These are phyloP conservation scores for Paedocypris sp. DNA, from an alignment of 2,113 vertebrate genomes.

Conservation along the genomic window DNA sequence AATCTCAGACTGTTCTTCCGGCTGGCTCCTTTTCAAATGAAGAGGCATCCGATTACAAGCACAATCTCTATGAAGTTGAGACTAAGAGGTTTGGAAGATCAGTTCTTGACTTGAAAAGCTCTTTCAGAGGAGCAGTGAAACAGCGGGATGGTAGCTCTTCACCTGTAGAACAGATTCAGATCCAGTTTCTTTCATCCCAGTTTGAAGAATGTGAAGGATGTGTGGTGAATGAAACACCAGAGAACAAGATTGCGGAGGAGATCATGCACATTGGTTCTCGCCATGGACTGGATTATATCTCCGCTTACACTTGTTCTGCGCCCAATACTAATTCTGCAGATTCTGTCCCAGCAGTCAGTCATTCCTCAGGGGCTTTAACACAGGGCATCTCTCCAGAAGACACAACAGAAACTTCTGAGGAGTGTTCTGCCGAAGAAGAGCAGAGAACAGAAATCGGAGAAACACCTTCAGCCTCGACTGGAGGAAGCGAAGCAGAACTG, in stretches of 20 bases:
- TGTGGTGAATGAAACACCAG: not conserved
- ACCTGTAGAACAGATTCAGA: constrained; percentile 42
- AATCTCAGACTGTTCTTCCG: no score
- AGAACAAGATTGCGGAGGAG: not conserved
- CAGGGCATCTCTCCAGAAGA: constrained; percentile 38
- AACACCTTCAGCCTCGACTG: not conserved
- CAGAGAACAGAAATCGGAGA: not conserved
- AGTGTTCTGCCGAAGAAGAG: constrained; percentile 17
- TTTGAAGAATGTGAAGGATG: constrained; percentile 26
- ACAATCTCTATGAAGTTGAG: not conserved
- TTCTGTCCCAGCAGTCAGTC: no score
- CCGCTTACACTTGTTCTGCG: no score
- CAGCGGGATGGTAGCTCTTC: constrained; percentile 64
- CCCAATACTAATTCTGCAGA: no score
- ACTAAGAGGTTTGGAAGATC: constrained; percentile 76
- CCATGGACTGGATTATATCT: no score
- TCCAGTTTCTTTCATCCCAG: constrained; percentile 5
- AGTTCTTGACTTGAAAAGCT: constrained; percentile 75
- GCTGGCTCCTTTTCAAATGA: no score
- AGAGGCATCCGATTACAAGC: no score
- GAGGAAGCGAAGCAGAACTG: constrained; percentile 23
- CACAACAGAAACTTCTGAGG: constrained; percentile 31
- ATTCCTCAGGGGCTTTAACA: not conserved
- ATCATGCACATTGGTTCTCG: constrained; percentile 27
- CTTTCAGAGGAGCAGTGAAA: constrained; percentile 74